Evolutionary conservation across 2,888 invertebrate genomes (phyloP).

Genomic region (Hypsopygia costalis): DNA sequence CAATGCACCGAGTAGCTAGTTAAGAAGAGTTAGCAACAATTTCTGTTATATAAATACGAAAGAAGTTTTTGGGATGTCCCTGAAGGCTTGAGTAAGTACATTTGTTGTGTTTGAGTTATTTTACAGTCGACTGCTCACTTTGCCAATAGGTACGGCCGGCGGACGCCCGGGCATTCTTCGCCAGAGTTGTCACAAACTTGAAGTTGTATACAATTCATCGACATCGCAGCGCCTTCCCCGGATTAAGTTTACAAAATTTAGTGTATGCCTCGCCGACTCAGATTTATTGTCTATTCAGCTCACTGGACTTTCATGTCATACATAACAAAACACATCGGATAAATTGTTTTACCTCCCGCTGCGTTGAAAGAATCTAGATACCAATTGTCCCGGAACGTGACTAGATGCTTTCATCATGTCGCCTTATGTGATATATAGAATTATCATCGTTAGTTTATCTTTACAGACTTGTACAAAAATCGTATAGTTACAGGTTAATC

Average conservation of each 20-base stretch:
- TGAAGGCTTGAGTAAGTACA: constrained; percentile 31
- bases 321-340: constrained; percentile 6
- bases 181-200: constrained; percentile 44
- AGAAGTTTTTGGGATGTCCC: constrained; percentile 25
- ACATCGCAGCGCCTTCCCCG: constrained; percentile 40
- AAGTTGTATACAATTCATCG: constrained; percentile 47
- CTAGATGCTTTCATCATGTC: neutral
- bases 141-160: constrained; percentile 31
- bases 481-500: no score
- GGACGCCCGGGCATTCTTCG: constrained; percentile 37
- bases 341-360: constrained; percentile 10
- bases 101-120: constrained; percentile 51
- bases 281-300: constrained; percentile 37
- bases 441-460: no score
- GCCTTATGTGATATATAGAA: neutral
- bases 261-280: constrained; percentile 33
- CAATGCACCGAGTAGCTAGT: constrained; percentile 28
- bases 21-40: constrained; percentile 36
- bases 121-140: constrained; percentile 50
- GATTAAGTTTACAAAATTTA: constrained; percentile 53
- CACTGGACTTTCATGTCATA: constrained; percentile 13
- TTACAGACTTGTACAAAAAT: no score
- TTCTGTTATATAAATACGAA: constrained; percentile 35
- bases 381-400: constrained; percentile 5
- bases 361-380: constrained; percentile 6